Conservation (phyloP, 2,888 invertebrate species). For the Hyposoter dolosus region DNA sequence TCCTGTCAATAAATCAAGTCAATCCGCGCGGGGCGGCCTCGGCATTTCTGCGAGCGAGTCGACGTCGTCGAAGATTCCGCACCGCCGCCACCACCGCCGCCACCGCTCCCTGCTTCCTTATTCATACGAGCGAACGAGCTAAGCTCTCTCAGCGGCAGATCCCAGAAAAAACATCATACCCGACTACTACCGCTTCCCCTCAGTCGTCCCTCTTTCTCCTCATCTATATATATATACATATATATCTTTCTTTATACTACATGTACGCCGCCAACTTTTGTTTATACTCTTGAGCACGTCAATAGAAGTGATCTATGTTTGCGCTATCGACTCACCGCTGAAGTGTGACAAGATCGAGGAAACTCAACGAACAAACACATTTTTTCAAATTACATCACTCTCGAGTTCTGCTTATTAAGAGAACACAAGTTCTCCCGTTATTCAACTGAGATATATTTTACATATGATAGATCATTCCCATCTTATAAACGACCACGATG, state of each 20-base stretch:
- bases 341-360: conserved; percentile 44
- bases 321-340: conserved; percentile 20
- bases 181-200: conserved; percentile 41
- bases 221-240: conserved; percentile 26
- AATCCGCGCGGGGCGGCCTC: conserved; percentile 79
- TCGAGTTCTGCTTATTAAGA: not conserved
- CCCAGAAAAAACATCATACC: conserved; percentile 74
- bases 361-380: conserved; percentile 34
- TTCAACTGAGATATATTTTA: not conserved
- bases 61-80: conserved; percentile 53
- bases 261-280: conserved; percentile 60
- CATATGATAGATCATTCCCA: not conserved
- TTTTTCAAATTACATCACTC: conserved; percentile 15
- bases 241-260: conserved; percentile 29
- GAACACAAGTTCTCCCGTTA: not conserved
- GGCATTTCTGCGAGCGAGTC: conserved; percentile 81
- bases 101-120: conserved; percentile 80
- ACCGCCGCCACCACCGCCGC: conserved; percentile 48
- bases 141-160: conserved; percentile 66
- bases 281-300: conserved; percentile 61
- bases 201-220: conserved; percentile 31
- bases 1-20: conserved; percentile 85
- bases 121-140: conserved; percentile 75
- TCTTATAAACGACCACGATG: not conserved
- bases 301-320: conserved; percentile 59